Evolutionary conservation across 2,888 invertebrate species (phyloP), one percentile per base, ranked within the genome.

Genomic region (Polydrusus tereticollis): DNA sequence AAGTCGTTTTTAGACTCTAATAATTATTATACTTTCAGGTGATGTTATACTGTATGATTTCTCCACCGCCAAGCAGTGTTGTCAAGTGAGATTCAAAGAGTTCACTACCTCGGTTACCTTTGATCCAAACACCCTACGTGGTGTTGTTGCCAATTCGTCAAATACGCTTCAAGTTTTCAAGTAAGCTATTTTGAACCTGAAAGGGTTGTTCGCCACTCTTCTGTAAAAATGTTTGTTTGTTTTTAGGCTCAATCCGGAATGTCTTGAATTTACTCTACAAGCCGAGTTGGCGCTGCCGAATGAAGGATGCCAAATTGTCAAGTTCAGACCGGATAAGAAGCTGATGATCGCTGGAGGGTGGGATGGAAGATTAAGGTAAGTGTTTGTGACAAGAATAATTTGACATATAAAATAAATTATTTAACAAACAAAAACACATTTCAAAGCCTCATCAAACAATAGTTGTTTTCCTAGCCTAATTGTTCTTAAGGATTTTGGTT

Each of bases 281-380:
- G 81, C 88, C 78, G 90, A 91, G 80, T 85, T 92, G 65, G 85
- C 87, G 36, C 88, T 94, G n/a, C 93, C 91, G 79, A 93, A 93
- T 83, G 88, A 92, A 1, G 93, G 94, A 6, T 90, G 91, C 45
- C 92, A 92, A 79, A 88, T 89, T 77, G 88, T 94, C 6, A 88
- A 88, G 78, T 87, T 93, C 75, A 88, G 94, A 23, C 85, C 87
- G 0, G 94, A 94, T 83, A 88, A 90, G 2, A 93, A 92, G 83
- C 90, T 94, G 6, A 91, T 94, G 78, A 89, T 90, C 18, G 88
- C 90, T 0, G 94, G 92, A 10, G 92, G 93, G 33, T 93, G 93
- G 92, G 94, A 95, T 81, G 91, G 93, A 1, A 69, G 75, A 64
- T 43, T 80, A n/a, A 66, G 73, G 73, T 73, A 55, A 18, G n/a